Percentiles rank a stretch among this genome's conserved stretches.
Evolutionary conservation across 2,888 invertebrate species (phyloP).

Genomic region (Sialis fuliginosa): DNA sequence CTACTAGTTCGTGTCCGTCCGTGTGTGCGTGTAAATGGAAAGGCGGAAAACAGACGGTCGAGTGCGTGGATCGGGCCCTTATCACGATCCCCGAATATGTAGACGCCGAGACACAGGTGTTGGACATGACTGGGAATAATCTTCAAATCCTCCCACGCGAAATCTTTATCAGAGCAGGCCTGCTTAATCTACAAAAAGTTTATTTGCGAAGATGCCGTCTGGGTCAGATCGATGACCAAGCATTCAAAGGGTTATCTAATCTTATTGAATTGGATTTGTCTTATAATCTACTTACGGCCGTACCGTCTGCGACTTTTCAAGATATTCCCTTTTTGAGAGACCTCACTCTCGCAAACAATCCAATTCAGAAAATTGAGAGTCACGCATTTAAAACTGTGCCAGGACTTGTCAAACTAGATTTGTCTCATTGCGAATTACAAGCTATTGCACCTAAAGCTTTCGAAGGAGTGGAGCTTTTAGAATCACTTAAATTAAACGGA

Average conservation of each 20-base stretch:
- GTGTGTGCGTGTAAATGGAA: slow-evolving; percentile 88
- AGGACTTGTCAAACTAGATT: slow-evolving; percentile 63
- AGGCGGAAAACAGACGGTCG: slow-evolving; percentile 82
- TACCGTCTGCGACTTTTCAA: slow-evolving; percentile 64
- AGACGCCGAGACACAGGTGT: slow-evolving; percentile 76
- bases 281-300: slow-evolving; percentile 59
- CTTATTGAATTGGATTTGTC: slow-evolving; percentile 79
- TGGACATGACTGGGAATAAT: slow-evolving; percentile 78
- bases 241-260: slow-evolving; percentile 74
- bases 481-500: slow-evolving; percentile 62
- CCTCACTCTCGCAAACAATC: slow-evolving; percentile 63
- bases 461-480: slow-evolving; percentile 55
- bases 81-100: slow-evolving; percentile 73
- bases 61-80: slow-evolving; percentile 68
- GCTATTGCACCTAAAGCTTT: slow-evolving; percentile 62
- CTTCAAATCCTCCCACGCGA: slow-evolving; percentile 67
- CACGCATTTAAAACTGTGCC: slow-evolving; percentile 58
- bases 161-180: slow-evolving; percentile 62
- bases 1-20: slow-evolving; percentile 47
- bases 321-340: slow-evolving; percentile 70
- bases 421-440: slow-evolving; percentile 67
- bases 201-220: slow-evolving; percentile 70
- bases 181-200: slow-evolving; percentile 73
- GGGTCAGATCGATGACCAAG: slow-evolving; percentile 68
- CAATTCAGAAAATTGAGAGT: slow-evolving; percentile 59